Evolutionary conservation across 2,113 vertebrate genomes (phyloP), one percentile per base, ranked within the genome.

Genomic region (Entelurus aequoreus): DNA sequence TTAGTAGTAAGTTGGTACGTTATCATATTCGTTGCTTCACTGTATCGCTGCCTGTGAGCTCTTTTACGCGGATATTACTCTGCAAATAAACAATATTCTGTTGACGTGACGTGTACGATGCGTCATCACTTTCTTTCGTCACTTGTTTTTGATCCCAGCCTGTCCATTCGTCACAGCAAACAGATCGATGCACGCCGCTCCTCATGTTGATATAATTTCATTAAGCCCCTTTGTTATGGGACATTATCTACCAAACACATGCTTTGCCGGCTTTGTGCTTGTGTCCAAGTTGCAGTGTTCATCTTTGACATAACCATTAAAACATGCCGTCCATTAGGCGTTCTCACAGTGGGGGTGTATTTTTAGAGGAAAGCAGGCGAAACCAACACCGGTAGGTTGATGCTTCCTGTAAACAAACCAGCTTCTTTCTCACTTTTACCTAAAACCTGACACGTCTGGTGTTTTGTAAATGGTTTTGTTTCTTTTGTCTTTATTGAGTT

Each of bases 311-410:
- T 42, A 50, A 9, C 15, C n/a, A 51, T n/a, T 51, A 12, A 53
- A 53, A 53, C 51, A 53, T 53, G 51, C 51, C 51, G 6, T 12
- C 51, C 2, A 6, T 53, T 35, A 12, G 51, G 51, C 12, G 51
- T 53, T 28, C 51, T 35, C 51, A 10, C 6, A 35, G 10, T 13
- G 21, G 51, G 21, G 51, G 28, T 35, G 51, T 35, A 28, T 16
- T 53, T 53, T 53, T 53, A 53, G 51, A 35, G 51, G 11, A 53
- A 53, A 53, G 51, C 51, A 21, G 21, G 50, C 50, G 6, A 21
- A 21, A 28, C 19, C 19, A 52, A 52, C 9, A 5, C 50, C 21
- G 51, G 51, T 53, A 35, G 51, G 51, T 35, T 10, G 21, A 53
- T 28, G 9, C 51, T 28, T 53, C 51, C 51, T 53, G 5, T 21